These are phyloP conservation scores for Trachelus troglodyta DNA, from an alignment of 2,888 invertebrate genomes.

Conservation along the genomic window DNA sequence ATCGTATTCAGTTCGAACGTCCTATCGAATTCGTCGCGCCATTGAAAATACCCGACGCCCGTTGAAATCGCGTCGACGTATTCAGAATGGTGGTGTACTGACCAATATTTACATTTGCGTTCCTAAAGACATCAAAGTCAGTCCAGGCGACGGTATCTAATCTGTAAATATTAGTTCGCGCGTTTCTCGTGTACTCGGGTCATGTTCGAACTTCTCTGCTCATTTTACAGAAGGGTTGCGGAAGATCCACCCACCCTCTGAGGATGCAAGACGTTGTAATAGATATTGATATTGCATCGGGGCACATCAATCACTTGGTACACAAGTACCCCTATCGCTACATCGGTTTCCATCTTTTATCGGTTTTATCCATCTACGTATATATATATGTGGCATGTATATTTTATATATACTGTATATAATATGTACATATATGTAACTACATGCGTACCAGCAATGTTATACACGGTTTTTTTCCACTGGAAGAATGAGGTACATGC, in stretches of 20 bases:
- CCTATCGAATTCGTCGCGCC: too few relatives aligned
- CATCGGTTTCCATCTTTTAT: background rate
- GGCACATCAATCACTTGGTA: conserved; percentile 13
- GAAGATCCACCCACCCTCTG: conserved; percentile 1
- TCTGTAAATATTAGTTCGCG: too few relatives aligned
- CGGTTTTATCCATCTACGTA: background rate
- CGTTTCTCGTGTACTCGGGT: background rate
- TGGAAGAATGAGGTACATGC: background rate
- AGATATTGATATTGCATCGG: conserved; percentile 5
- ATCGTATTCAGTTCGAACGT: conserved; percentile 47
- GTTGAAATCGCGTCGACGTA: background rate
- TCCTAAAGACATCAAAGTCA: background rate
- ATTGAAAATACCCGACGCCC: background rate
- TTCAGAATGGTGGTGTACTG: background rate
- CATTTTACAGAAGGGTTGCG: conserved; percentile 1
- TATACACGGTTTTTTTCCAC: background rate
- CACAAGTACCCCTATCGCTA: background rate
- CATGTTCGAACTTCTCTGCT: background rate
- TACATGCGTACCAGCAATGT: background rate
- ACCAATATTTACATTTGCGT: background rate
- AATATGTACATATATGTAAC: background rate
- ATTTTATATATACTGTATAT: too few relatives aligned
- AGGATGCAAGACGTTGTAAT: conserved; percentile 6
- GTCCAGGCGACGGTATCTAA: too few relatives aligned
- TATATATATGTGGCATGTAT: background rate